phyloP scores from a whole-genome alignment of 1,140 invertebrate genomes.

The Tetragnatha versicolor region DNA sequence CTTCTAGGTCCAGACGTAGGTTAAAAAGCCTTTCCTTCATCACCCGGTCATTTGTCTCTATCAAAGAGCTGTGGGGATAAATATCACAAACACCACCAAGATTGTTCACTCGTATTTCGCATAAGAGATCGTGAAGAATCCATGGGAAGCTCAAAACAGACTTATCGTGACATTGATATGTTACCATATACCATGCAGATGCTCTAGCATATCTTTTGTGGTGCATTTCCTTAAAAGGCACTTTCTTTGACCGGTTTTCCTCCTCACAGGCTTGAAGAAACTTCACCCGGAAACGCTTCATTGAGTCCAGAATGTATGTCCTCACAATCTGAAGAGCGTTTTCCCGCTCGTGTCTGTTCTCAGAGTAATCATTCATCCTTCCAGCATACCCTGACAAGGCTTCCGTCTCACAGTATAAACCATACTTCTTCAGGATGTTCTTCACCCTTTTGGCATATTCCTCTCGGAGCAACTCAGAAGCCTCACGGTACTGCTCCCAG shows the following conservation, averaged over 20 bases:
- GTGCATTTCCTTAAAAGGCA: neutral
- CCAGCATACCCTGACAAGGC: slow-evolving; percentile 54
- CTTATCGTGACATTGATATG: slow-evolving; percentile 12
- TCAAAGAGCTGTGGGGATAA: slow-evolving; percentile 14
- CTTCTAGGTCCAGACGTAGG: neutral
- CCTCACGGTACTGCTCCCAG: slow-evolving; percentile 50
- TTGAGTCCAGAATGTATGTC: slow-evolving; percentile 20
- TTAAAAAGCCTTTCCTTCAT: neutral
- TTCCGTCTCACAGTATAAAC: slow-evolving; percentile 59
- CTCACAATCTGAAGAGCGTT: slow-evolving; percentile 15
- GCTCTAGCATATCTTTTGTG: slow-evolving; percentile 28
- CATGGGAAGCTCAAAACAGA: slow-evolving; percentile 47
- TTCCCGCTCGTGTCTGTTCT: slow-evolving; percentile 18
- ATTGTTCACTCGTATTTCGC: slow-evolving; percentile 18
- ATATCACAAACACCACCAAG: neutral
- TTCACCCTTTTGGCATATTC: slow-evolving; percentile 57
- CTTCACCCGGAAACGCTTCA: slow-evolving; percentile 13
- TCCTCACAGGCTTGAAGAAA: slow-evolving; percentile 7
- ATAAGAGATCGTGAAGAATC: slow-evolving; percentile 28
- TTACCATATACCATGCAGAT: slow-evolving; percentile 51
- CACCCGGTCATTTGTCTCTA: slow-evolving; percentile 6
- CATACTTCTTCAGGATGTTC: slow-evolving; percentile 59
- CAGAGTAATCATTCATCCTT: slow-evolving; percentile 39
- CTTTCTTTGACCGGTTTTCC: neutral
- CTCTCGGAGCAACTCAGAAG: slow-evolving; percentile 34